A percentile compares a stretch with the other conserved stretches of the same genome.
Evolutionary conservation across 2,113 vertebrate genomes (phyloP).

Genomic region (Anguilla rostrata): DNA sequence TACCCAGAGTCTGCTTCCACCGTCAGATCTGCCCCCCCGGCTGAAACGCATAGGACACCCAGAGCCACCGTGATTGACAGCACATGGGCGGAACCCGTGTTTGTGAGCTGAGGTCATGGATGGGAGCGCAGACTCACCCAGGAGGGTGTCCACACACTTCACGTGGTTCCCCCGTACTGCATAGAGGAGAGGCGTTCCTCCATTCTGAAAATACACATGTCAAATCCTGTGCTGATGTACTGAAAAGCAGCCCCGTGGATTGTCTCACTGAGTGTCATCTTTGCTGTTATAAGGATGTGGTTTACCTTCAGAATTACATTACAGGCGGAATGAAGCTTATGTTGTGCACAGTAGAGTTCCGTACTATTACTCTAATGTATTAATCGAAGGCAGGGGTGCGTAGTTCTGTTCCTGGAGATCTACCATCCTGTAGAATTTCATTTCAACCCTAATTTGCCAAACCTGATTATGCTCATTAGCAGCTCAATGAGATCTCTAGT

Average conservation of each 20-base stretch:
- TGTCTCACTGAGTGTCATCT: background rate
- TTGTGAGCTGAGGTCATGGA: background rate
- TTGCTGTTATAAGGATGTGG: background rate
- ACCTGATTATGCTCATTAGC: too few species aligned
- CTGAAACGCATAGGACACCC: conserved; percentile 51
- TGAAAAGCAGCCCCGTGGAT: background rate
- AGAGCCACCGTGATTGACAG: background rate
- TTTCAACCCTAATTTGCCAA: too few species aligned
- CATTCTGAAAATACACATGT: conserved; percentile 74
- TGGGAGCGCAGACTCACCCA: conserved; percentile 70
- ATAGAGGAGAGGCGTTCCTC: conserved; percentile 91
- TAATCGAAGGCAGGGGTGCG: too few species aligned
- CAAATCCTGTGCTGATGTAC: background rate
- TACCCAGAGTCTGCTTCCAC: conserved; percentile 93
- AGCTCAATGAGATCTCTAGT: too few species aligned
- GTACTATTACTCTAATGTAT: too few species aligned
- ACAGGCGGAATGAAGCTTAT: too few species aligned
- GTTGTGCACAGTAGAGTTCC: too few species aligned
- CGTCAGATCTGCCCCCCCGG: conserved; percentile 85
- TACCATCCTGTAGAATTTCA: too few species aligned
- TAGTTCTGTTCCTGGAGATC: too few species aligned
- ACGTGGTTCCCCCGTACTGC: conserved; percentile 92
- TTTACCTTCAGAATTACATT: too few species aligned
- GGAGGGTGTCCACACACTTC: conserved; percentile 84
- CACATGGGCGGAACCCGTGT: background rate